Evolutionary conservation across 2,888 invertebrate species (phyloP).

Genomic region (Ectemnius cavifrons): DNA sequence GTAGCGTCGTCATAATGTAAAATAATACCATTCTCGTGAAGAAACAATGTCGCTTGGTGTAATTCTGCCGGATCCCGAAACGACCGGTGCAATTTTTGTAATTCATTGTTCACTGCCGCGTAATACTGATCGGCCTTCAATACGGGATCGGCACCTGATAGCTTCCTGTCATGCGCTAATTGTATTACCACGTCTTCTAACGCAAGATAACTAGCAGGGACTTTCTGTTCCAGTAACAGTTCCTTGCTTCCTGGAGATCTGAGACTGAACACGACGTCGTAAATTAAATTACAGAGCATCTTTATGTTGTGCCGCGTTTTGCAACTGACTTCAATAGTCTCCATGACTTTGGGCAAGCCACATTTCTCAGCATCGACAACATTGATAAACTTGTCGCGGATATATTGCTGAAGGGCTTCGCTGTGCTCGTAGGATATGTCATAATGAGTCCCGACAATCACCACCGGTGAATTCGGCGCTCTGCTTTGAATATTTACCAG

Average conservation of each 20-base stretch:
- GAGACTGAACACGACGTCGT: constrained; percentile 95
- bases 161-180: constrained; percentile 87
- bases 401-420: constrained; percentile 92
- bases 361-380: constrained; percentile 97
- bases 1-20: constrained; percentile 97
- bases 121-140: constrained; percentile 89
- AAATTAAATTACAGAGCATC: constrained; percentile 93
- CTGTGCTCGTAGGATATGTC: constrained; percentile 89
- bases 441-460: constrained; percentile 97
- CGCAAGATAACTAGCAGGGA: constrained; percentile 96
- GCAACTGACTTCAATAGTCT: constrained; percentile 94
- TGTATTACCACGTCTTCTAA: constrained; percentile 94
- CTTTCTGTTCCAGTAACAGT: constrained; percentile 92
- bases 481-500: constrained; percentile 95
- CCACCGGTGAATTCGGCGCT: constrained; percentile 97
- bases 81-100: constrained; percentile 84
- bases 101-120: constrained; percentile 77
- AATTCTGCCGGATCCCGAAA: constrained; percentile 95
- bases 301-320: constrained; percentile 94
- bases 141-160: constrained; percentile 88
- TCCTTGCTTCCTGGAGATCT: constrained; percentile 95
- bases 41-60: constrained; percentile 96
- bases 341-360: constrained; percentile 94
- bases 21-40: constrained; percentile 98
- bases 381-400: constrained; percentile 92